Evolutionary conservation across 2,113 vertebrate species (phyloP).

Genomic region (Geothlypis trichas): DNA sequence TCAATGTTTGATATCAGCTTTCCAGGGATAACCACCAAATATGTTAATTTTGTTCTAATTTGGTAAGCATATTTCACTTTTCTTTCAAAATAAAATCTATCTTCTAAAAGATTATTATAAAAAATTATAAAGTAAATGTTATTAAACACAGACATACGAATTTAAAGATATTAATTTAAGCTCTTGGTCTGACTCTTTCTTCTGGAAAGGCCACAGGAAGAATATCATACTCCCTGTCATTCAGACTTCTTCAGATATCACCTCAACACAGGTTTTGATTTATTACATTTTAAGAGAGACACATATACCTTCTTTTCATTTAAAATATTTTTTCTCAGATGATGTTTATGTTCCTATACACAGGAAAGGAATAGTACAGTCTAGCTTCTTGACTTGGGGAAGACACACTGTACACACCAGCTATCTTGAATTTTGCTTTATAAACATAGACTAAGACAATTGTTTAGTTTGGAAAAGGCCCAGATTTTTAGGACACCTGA

Average conservation of each 20-base stretch:
- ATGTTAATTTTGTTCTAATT: not conserved
- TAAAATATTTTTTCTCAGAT: not conserved
- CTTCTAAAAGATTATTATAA: not conserved
- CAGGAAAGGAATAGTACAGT: not conserved
- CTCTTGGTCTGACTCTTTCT: not conserved
- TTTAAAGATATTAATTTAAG: not conserved
- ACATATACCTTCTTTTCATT: not conserved
- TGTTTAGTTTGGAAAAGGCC: not conserved
- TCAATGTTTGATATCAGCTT: not conserved
- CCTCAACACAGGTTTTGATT: not conserved
- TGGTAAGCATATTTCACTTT: not conserved
- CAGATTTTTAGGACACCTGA: not conserved
- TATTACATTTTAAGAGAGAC: not conserved
- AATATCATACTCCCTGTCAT: not conserved
- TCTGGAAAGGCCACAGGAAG: not conserved
- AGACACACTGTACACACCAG: not conserved
- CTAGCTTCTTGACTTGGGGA: not conserved
- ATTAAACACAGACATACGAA: not conserved
- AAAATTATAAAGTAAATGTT: not conserved
- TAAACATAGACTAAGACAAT: not conserved
- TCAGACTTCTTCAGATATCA: not conserved
- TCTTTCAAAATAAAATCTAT: not conserved
- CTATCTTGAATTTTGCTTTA: not conserved
- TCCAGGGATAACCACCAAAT: not conserved
- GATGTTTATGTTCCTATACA: not conserved